phyloP scores from a whole-genome alignment of 2,888 invertebrate species.

The Matsumyia berberina region DNA sequence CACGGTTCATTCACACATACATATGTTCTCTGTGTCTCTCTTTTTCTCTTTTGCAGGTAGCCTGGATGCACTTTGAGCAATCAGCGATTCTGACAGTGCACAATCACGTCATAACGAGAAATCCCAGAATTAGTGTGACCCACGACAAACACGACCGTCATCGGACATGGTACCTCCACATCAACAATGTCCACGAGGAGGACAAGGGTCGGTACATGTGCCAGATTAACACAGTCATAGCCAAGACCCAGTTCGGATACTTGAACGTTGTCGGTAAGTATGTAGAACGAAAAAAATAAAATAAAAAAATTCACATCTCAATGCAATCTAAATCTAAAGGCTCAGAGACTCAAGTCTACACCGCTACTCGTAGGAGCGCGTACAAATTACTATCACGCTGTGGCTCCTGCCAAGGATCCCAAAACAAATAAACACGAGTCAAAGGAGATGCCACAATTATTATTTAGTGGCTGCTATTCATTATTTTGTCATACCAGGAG shows the following conservation, averaged over 20 bases:
- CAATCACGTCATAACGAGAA: conserved; percentile 96
- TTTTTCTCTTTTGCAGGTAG: conserved; percentile 88
- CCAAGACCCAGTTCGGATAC: conserved; percentile 96
- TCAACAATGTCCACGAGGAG: conserved; percentile 95
- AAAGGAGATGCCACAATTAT: conserved; percentile 61
- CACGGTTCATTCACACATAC: conserved; percentile 17
- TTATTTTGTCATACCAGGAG: conserved; percentile 42
- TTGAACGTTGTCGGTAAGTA: conserved; percentile 96
- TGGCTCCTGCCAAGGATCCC: conserved; percentile 18
- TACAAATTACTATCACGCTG: conserved; percentile 46
- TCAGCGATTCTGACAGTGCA: conserved; percentile 96
- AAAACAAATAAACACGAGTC: conserved; percentile 49
- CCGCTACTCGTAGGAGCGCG: conserved; percentile 35
- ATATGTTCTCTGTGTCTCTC: background rate
- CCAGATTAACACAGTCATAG: conserved; percentile 96
- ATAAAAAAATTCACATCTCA: conserved; percentile 15
- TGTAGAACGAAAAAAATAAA: conserved; percentile 84
- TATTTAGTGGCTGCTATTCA: conserved; percentile 68
- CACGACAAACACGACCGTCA: conserved; percentile 94
- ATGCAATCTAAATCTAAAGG: conserved; percentile 25
- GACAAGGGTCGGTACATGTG: conserved; percentile 97
- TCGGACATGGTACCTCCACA: conserved; percentile 96
- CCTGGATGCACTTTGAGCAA: conserved; percentile 98
- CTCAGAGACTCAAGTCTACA: no score
- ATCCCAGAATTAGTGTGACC: conserved; percentile 95